phyloP scores from a whole-genome alignment of 1,140 invertebrate species.

The Cataglyphis hispanica region DNA sequence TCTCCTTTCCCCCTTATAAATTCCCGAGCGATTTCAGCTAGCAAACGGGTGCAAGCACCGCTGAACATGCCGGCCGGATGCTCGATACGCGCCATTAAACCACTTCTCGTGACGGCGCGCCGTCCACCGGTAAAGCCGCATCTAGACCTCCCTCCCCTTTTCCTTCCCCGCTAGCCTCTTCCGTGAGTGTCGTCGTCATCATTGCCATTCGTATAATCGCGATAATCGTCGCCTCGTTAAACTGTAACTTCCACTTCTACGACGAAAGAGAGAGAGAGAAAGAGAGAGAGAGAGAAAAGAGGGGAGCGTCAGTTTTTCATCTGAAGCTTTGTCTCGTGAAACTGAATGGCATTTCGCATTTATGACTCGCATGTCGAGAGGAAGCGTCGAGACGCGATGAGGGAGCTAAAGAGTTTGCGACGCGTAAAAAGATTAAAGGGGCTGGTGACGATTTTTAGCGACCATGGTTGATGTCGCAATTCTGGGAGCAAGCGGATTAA shows the following conservation, averaged over 20 bases:
- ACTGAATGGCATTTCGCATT: slow-evolving; percentile 33
- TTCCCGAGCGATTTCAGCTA: slow-evolving; percentile 64
- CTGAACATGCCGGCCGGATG: slow-evolving; percentile 81
- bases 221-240: slow-evolving; percentile 81
- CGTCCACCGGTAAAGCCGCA: slow-evolving; percentile 59
- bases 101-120: slow-evolving; percentile 59
- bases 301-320: slow-evolving; percentile 38
- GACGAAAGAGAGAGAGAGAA: no score
- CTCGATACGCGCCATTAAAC: slow-evolving; percentile 85
- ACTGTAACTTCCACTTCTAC: slow-evolving; percentile 62
- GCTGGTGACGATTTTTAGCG: not conserved
- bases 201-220: slow-evolving; percentile 73
- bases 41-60: slow-evolving; percentile 65
- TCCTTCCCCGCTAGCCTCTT: slow-evolving; percentile 30
- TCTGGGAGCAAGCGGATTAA: not conserved
- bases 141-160: slow-evolving; percentile 59
- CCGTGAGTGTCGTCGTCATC: slow-evolving; percentile 43
- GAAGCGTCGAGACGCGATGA: slow-evolving; percentile 17
- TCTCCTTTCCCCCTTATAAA: slow-evolving; percentile 41
- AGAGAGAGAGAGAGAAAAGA: no score
- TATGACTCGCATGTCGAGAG: slow-evolving; percentile 16
- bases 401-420: slow-evolving; percentile 7
- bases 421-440: slow-evolving; percentile 40
- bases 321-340: slow-evolving; percentile 30
- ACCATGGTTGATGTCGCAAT: not conserved